These are phyloP conservation scores for Valencia hispanica DNA, from an alignment of 2,797 vertebrate genomes.

Conservation along the genomic window DNA sequence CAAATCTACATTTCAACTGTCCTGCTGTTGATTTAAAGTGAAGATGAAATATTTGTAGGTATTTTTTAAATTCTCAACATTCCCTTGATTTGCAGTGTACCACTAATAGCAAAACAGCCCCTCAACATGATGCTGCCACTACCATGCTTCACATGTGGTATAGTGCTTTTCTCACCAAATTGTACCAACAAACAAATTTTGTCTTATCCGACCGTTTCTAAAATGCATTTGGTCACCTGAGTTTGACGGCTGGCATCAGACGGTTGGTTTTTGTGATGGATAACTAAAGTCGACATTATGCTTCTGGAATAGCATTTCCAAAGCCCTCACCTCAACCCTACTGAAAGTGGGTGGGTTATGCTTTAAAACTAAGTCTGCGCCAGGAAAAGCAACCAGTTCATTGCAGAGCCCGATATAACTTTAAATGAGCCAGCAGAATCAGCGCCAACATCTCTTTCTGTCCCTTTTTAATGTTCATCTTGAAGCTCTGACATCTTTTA, in stretches of 20 bases:
- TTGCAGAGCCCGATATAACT: not conserved
- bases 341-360: not conserved
- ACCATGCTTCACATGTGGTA: not conserved
- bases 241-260: not conserved
- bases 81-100: too few relatives aligned
- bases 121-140: not conserved
- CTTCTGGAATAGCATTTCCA: not conserved
- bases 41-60: too few relatives aligned
- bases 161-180: not conserved
- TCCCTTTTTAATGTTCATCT: not conserved
- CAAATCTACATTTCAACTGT: too few relatives aligned
- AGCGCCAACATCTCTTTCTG: not conserved
- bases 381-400: not conserved
- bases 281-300: too few relatives aligned
- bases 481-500: conserved; percentile 4
- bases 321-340: not conserved
- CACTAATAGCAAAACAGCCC: too few relatives aligned
- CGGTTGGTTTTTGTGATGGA: not conserved
- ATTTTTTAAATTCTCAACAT: too few relatives aligned
- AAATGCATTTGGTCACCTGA: not conserved
- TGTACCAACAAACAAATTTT: too few relatives aligned
- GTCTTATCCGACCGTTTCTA: not conserved
- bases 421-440: not conserved
- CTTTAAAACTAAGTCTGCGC: not conserved
- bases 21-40: too few relatives aligned